phyloP scores from a whole-genome alignment of 2,797 vertebrate genomes.

The Syngnathus rostellatus region DNA sequence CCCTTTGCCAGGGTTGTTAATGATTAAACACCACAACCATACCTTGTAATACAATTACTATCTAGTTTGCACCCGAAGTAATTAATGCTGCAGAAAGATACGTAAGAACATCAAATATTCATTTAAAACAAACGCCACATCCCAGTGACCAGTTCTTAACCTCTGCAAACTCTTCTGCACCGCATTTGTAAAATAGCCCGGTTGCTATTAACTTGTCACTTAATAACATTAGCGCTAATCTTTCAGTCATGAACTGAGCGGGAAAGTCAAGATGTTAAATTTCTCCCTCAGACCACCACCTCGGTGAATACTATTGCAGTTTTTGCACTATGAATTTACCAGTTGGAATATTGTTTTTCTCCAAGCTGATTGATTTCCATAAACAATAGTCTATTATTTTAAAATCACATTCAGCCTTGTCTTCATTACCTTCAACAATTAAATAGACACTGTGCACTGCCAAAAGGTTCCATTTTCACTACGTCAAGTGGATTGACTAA shows the following conservation, averaged over 20 bases:
- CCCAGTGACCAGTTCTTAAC: constrained; percentile 22
- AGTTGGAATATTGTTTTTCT: constrained; percentile 23
- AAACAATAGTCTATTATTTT: neutral
- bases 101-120: constrained; percentile 31
- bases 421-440: neutral
- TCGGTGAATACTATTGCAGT: constrained; percentile 23
- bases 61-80: constrained; percentile 13
- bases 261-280: neutral
- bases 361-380: constrained; percentile 21
- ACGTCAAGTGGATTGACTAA: neutral
- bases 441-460: neutral
- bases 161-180: constrained; percentile 9
- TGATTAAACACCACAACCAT: neutral
- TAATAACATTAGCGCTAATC: constrained; percentile 14
- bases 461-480: neutral
- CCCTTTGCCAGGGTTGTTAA: neutral
- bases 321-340: constrained; percentile 12
- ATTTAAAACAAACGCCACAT: constrained; percentile 23
- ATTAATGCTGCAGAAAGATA: constrained; percentile 25
- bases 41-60: constrained; percentile 12
- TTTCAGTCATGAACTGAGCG: neutral
- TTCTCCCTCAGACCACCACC: neutral
- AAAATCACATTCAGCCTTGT: neutral
- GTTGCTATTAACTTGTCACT: neutral
- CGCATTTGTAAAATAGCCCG: constrained; percentile 5